A percentile compares a stretch with the other conserved stretches of the same genome.
These are phyloP conservation scores for Papilio protenor DNA, from an alignment of 2,888 invertebrate species.

Conservation along the genomic window DNA sequence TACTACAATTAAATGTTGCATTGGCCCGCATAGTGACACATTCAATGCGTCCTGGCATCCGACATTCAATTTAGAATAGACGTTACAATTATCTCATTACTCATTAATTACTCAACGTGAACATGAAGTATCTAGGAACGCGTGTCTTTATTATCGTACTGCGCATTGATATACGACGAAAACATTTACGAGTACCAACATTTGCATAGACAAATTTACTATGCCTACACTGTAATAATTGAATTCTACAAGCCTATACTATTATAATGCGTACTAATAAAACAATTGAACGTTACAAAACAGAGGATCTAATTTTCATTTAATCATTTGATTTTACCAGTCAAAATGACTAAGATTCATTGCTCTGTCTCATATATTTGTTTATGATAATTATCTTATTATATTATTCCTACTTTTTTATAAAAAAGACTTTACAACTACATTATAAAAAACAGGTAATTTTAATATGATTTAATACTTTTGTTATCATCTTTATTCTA, in stretches of 20 bases:
- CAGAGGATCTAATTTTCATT: no score
- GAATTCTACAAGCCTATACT: not conserved
- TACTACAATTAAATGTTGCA: conserved; percentile 13
- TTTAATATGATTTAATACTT: not conserved
- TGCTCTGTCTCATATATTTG: no score
- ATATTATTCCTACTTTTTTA: no score
- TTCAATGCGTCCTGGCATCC: conserved; percentile 29
- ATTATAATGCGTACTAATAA: not conserved
- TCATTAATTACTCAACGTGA: conserved; percentile 67
- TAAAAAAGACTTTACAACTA: no score
- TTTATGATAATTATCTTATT: no score
- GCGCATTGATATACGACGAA: conserved; percentile 35
- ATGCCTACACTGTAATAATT: not conserved
- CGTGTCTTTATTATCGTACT: conserved; percentile 51
- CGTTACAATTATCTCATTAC: conserved; percentile 68
- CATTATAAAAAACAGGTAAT: no score
- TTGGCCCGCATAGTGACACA: conserved; percentile 29
- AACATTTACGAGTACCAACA: conserved; percentile 34
- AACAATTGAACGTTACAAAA: not conserved
- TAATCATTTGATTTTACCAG: no score
- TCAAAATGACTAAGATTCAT: no score
- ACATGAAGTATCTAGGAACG: conserved; percentile 57
- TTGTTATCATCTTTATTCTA: not conserved
- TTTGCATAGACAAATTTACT: conserved; percentile 17
- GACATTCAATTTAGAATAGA: conserved; percentile 51